Percentiles rank a stretch among this genome's conserved stretches.
phyloP scores from a whole-genome alignment of 1,140 invertebrate species.

The Lamellibrachia luymesi region DNA sequence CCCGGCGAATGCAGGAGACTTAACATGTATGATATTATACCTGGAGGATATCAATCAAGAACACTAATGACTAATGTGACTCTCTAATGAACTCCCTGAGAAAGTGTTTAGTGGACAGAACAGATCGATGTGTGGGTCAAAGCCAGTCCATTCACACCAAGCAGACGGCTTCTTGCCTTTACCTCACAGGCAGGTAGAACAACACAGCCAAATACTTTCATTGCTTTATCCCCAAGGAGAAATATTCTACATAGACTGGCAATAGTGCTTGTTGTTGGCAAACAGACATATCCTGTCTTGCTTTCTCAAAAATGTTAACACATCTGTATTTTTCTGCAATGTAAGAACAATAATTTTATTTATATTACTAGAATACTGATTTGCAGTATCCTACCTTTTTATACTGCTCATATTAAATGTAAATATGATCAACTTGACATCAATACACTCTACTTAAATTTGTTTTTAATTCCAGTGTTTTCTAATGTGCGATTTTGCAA shows the following conservation, averaged over 20 bases:
- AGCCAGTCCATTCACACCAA: neutral
- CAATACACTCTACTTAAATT: neutral
- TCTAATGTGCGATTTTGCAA: neutral
- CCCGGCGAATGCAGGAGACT: no score
- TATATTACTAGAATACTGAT: no score
- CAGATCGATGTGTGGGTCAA: neutral
- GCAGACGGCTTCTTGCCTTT: neutral
- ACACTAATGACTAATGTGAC: neutral
- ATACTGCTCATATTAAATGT: no score
- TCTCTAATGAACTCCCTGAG: neutral
- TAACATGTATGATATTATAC: neutral
- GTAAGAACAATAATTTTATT: no score
- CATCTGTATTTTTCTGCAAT: no score
- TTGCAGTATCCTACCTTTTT: no score
- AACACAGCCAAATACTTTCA: neutral
- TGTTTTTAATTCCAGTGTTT: neutral
- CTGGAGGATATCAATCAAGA: neutral
- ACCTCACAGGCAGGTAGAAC: neutral
- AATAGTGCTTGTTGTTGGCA: neutral
- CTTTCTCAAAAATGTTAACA: no score
- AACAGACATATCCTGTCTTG: no score
- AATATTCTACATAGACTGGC: neutral
- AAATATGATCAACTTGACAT: neutral
- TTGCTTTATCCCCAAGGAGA: neutral
- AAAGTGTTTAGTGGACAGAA: neutral